Percentiles rank a stretch among this genome's conserved stretches.
Evolutionary conservation across 1,140 invertebrate genomes (phyloP).

Genomic region (Scylla paramamosain): DNA sequence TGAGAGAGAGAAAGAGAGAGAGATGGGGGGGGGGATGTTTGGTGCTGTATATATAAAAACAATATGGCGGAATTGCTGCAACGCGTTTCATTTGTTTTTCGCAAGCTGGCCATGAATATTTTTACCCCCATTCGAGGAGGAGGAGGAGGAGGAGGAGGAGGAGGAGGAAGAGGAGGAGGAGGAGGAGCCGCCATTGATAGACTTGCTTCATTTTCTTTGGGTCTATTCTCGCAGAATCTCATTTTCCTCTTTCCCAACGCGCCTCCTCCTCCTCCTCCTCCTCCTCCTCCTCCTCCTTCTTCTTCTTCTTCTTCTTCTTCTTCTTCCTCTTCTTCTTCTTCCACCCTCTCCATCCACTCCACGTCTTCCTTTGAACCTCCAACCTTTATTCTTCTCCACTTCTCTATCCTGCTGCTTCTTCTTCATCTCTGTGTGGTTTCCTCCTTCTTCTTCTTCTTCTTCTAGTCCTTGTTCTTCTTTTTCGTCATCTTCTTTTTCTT

Average conservation of each 20-base stretch:
- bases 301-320: background rate
- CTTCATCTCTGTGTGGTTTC: background rate
- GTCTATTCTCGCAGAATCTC: constrained; percentile 15
- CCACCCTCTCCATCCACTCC: background rate
- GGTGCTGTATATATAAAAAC: too few species aligned
- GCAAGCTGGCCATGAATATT: too few species aligned
- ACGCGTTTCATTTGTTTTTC: too few species aligned
- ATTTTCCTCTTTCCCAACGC: background rate
- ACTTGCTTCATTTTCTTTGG: too few species aligned
- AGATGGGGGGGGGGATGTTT: too few species aligned
- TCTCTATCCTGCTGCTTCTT: background rate
- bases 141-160: too few species aligned
- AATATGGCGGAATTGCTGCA: too few species aligned
- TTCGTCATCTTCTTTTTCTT: background rate
- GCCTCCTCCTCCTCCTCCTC: background rate
- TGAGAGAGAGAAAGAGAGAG: too few species aligned
- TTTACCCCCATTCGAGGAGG: too few species aligned
- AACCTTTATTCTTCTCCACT: background rate
- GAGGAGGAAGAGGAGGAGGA: too few species aligned
- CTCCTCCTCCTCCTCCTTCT: background rate
- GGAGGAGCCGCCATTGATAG: too few species aligned
- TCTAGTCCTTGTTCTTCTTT: background rate
- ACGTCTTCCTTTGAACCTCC: background rate
- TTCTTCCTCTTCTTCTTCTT: background rate
- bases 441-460: background rate